Conservation (phyloP, 2,888 invertebrate genomes). For the Frankliniella fusca region DNA sequence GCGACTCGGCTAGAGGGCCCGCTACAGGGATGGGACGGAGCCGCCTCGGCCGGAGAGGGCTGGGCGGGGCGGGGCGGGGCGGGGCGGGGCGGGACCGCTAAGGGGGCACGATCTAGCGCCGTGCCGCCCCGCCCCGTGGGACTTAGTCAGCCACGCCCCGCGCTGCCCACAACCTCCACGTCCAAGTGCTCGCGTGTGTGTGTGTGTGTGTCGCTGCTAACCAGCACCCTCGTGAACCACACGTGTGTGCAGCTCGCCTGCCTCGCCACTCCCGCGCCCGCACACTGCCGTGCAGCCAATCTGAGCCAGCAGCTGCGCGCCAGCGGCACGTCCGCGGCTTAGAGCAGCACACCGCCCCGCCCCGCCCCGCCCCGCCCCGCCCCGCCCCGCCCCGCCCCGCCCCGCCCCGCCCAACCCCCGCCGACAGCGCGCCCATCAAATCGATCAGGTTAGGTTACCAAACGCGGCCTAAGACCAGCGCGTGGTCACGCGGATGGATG, state of each 20-base stretch:
- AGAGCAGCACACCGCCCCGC: neutral
- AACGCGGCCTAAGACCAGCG: neutral
- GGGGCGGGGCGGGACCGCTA: too few species aligned
- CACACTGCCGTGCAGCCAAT: too few species aligned
- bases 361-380: neutral
- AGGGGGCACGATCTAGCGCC: too few species aligned
- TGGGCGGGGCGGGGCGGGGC: too few species aligned
- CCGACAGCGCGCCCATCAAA: too few species aligned
- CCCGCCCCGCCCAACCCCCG: neutral
- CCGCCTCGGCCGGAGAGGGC: too few species aligned
- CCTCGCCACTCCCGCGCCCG: neutral
- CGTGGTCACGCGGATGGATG: neutral
- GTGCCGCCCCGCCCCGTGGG: neutral
- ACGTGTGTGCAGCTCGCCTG: neutral
- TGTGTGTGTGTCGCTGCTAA: too few species aligned
- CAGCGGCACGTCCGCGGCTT: slow-evolving; percentile 1
- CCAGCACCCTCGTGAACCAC: neutral
- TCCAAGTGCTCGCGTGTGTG: too few species aligned
- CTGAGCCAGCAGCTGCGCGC: too few species aligned
- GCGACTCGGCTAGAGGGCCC: too few species aligned
- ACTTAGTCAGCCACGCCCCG: neutral
- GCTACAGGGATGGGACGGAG: too few species aligned
- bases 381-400: neutral
- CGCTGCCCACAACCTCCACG: too few species aligned
- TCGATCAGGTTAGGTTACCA: neutral